Evolutionary conservation across 2,113 vertebrate species (phyloP), one percentile per base, ranked within the genome.

Genomic region (Sakesphorus luctuosus): DNA sequence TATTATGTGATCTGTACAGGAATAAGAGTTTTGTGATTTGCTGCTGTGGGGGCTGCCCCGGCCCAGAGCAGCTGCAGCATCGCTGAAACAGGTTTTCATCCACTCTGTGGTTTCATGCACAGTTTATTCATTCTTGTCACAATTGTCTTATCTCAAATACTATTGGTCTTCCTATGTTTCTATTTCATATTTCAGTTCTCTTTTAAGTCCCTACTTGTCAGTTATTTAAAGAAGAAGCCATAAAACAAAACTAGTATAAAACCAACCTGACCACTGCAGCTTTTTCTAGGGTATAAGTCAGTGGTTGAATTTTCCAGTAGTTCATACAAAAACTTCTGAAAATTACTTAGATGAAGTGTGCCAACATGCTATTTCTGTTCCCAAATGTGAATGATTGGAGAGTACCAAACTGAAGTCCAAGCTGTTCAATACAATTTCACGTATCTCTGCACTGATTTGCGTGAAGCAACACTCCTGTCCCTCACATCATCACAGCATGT

Each of bases 241-340:
- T 71, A 73, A 90, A 89, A 63, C 15, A 66, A 35, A 86, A 20
- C 62, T 23, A 75, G 62, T 24, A 17, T 15, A 85, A 88, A 87
- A 11, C 44, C n/a, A 87, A 66, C 19, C 6, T 53, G 65, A 36
- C 11, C 71, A 61, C 53, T 36, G 36, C 29, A 63, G 31, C 11
- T 63, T 91, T 87, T 84, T 84, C 49, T 47, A 55, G 68, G 44
- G n/a, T 33, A 15, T 17, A 65, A 49, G 74, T 5, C 58, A 71
- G 71, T 18, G 53, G 63, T 46, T 84, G 75, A 89, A 77, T 83
- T 92, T 86, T 93, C 77, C 62, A 84, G 73, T 33, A 59, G 43
- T 36, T 82, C 49, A 65, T 13, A n/a, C 63, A 69, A 55, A 78
- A 77, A 31, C 25, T 78, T 40, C 15, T 77, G 73, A 56, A 69